Percentiles rank a stretch among this genome's conserved stretches.
phyloP scores from a whole-genome alignment of 1,140 invertebrate genomes.

The Lordiphosa stackelbergi region DNA sequence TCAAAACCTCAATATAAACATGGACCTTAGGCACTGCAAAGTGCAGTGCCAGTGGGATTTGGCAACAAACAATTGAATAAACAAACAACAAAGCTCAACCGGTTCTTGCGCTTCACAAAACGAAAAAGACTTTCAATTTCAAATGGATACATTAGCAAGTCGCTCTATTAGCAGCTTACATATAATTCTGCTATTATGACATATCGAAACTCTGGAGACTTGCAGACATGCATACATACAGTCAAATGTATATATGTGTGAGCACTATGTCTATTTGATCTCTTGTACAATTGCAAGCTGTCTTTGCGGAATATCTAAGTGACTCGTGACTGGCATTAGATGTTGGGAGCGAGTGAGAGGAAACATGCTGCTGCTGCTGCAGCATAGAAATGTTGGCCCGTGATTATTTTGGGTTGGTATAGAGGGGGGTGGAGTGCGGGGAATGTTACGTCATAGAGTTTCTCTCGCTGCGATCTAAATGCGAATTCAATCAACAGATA shows the following conservation, averaged over 20 bases:
- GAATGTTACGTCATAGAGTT: constrained; percentile 53
- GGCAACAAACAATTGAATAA: too few relatives aligned
- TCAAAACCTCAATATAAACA: too few relatives aligned
- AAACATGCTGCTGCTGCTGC: constrained; percentile 1
- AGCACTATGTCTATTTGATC: neutral
- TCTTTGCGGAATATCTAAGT: constrained; percentile 6
- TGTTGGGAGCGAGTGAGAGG: constrained; percentile 5
- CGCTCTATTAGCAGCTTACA: constrained; percentile 1
- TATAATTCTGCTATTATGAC: constrained; percentile 2
- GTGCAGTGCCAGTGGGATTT: too few relatives aligned
- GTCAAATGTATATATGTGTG: neutral
- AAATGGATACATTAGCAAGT: constrained; percentile 5
- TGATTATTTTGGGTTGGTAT: constrained; percentile 13
- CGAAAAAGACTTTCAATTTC: neutral
- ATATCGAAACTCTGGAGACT: neutral
- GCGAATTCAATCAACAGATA: constrained; percentile 42
- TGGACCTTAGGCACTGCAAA: too few relatives aligned
- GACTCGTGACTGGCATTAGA: constrained; percentile 9
- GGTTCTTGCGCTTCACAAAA: neutral
- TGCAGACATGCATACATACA: neutral
- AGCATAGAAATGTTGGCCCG: constrained; percentile 1
- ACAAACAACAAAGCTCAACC: too few relatives aligned
- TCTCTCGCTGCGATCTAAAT: constrained; percentile 42
- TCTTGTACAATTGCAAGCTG: constrained; percentile 5
- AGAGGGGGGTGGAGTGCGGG: neutral